Evolutionary conservation across 1,140 invertebrate species (phyloP), one percentile per base, ranked within the genome.

Genomic region (Augochlora pura): DNA sequence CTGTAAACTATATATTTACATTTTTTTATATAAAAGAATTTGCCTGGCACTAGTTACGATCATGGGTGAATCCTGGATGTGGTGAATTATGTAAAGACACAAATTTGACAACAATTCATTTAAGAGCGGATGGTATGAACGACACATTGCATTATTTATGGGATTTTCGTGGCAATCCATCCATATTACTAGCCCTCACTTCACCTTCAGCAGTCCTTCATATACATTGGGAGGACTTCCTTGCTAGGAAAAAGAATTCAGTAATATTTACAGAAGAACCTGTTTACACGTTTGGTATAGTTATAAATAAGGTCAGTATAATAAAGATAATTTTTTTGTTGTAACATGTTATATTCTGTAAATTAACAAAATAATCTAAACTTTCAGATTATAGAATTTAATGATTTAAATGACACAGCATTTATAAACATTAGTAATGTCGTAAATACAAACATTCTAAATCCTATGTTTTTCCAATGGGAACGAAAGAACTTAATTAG

Each of bases 71-170:
- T 83, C 91, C 89, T 23, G 89, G 85, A 23, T 93, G 91, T 82
- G 82, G 83, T 57, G 67, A 77, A 27, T 39, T 75, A 63, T 91
- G 89, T 63, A 78, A 83, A 16, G 80, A 84, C 65, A 82, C 69
- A 60, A 87, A 89, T 73, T 62, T 90, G 9, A 94, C 92, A 8
- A 84, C 94, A 25, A 84, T 94, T 7, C 93, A 95, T 87, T 87
- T 94, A 5, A 88, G 86, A 83, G 93, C 94, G 3, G 90, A 93
- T 52, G 94, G 94, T 25, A 74, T 86, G 5, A 90, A 92, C 65
- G 94, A 95, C 84, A 93, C 93, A 0, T 85, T 95, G 5, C 94
- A 95, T 83, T 94, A 95, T 82, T 69, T 95, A 38, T 95, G 94
- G 94, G 94, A 95, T 86, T 95, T 95, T 80, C 93, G 93, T 46